Conservation (phyloP, 1,140 invertebrate species). For the Platorchestia sp. region DNA sequence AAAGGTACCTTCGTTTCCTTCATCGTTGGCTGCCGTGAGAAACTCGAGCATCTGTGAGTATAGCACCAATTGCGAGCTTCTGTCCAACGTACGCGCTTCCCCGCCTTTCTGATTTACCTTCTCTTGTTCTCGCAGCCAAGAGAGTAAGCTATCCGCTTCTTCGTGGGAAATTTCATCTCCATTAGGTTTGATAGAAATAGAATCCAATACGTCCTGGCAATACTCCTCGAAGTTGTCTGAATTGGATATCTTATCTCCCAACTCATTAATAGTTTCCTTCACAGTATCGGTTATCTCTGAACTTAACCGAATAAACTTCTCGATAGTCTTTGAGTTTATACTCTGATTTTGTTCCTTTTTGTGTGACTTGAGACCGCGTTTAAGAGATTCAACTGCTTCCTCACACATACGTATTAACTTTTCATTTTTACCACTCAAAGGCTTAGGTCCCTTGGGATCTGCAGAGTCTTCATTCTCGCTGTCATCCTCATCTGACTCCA, state of each 20-base stretch:
- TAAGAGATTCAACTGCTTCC: constrained; percentile 34
- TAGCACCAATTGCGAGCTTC: neutral
- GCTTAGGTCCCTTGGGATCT: neutral
- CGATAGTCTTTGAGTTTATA: constrained; percentile 4
- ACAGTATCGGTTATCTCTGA: constrained; percentile 29
- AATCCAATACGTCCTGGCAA: constrained; percentile 32
- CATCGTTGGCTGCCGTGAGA: neutral
- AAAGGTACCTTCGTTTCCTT: neutral
- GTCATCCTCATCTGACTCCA: constrained; percentile 23
- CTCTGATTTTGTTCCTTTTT: neutral
- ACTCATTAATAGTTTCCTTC: neutral
- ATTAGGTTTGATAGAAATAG: neutral
- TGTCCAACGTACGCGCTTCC: neutral
- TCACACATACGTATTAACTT: constrained; percentile 16
- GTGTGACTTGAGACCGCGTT: neutral
- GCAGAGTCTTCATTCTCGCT: neutral
- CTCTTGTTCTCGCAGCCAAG: neutral
- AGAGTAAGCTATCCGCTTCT: constrained; percentile 2
- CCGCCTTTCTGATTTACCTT: neutral
- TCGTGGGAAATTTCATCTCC: constrained; percentile 1
- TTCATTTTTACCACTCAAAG: constrained; percentile 35
- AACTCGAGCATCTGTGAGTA: constrained; percentile 30
- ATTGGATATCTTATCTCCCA: constrained; percentile 22
- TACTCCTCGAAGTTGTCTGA: constrained; percentile 45
- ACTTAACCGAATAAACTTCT: constrained; percentile 44